Evolutionary conservation across 2,797 vertebrate genomes (phyloP).

Genomic region (Artibeus lituratus): DNA sequence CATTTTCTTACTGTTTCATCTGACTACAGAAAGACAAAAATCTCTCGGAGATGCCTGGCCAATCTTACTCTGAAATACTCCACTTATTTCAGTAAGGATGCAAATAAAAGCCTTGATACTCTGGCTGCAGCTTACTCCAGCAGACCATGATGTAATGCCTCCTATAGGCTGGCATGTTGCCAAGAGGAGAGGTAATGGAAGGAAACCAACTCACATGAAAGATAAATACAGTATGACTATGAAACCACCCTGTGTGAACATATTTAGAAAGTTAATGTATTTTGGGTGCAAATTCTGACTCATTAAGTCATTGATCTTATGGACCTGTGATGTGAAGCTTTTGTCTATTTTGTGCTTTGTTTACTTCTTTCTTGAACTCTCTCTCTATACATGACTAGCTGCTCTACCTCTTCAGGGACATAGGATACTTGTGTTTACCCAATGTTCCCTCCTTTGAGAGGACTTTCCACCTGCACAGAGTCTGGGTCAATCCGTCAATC

Average conservation of each 20-base stretch:
- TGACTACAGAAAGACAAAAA: neutral
- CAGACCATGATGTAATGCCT: neutral
- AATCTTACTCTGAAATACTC: neutral
- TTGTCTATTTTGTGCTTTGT: neutral
- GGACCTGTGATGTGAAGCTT: neutral
- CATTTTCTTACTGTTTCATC: neutral
- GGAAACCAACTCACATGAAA: neutral
- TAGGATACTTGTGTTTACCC: neutral
- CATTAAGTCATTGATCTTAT: neutral
- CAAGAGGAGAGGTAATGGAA: neutral
- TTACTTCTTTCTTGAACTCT: neutral
- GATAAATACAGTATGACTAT: neutral
- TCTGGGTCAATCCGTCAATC: too few species aligned
- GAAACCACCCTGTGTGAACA: neutral
- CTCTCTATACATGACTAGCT: neutral
- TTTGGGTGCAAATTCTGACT: neutral
- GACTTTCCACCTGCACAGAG: neutral
- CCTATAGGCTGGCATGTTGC: fast-evolving
- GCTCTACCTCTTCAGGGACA: neutral
- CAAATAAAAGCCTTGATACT: neutral
- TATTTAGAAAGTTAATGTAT: neutral
- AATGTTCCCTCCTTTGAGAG: neutral
- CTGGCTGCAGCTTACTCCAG: neutral
- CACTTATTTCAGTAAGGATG: neutral
- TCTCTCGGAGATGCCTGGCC: neutral